Percentiles rank a stretch among this genome's conserved stretches.
phyloP scores from a whole-genome alignment of 2,888 invertebrate genomes.

The Leptopilina myrica region DNA sequence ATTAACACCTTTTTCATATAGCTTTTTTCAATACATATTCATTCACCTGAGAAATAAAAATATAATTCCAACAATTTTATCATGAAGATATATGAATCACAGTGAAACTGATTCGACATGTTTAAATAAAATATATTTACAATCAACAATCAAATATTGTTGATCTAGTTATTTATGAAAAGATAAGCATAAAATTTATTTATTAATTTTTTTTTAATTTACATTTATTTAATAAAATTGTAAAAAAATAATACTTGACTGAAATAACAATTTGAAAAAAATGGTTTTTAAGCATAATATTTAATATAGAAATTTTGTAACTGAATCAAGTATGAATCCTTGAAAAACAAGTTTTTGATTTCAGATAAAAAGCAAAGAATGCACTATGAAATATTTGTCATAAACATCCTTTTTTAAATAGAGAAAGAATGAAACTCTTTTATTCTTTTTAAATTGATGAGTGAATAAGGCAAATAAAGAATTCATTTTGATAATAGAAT shows the following conservation, averaged over 20 bases:
- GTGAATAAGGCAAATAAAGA: not conserved
- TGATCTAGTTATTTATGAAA: constrained; percentile 23
- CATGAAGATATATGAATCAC: constrained; percentile 19
- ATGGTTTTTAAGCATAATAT: not conserved
- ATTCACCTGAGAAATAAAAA: constrained; percentile 1
- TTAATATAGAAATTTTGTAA: constrained; percentile 13
- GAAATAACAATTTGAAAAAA: not conserved
- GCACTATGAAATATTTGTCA: not conserved
- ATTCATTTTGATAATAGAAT: constrained; percentile 31
- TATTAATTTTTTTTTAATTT: not conserved
- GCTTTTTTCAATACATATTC: not conserved
- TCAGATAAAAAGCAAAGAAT: not conserved
- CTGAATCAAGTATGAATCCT: not conserved
- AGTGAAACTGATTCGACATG: not conserved
- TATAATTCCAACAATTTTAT: not conserved
- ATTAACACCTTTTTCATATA: no score
- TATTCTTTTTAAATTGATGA: not conserved
- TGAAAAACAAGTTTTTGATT: constrained; percentile 12
- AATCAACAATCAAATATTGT: not conserved
- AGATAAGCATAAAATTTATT: not conserved
- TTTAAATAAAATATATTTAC: not conserved
- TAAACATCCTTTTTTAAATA: not conserved
- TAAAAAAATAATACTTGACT: not conserved
- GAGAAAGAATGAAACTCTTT: not conserved
- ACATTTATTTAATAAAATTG: not conserved